Evolutionary conservation across 2,113 vertebrate genomes (phyloP), one percentile per base, ranked within the genome.

Genomic region (Columba janthina): DNA sequence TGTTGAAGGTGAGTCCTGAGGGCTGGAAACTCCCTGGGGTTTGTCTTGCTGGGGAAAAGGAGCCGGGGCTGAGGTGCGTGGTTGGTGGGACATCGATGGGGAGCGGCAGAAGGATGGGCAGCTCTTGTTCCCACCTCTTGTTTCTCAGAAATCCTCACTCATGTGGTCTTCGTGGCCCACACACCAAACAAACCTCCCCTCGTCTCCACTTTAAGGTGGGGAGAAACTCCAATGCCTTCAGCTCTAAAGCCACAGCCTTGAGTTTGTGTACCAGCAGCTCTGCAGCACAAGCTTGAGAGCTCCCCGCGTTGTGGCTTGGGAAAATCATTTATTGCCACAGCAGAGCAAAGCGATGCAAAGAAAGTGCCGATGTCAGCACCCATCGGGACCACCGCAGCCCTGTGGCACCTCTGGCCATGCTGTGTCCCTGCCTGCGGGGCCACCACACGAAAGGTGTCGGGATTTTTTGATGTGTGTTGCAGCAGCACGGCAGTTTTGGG

Each of bases 1-100:
- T 99, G 97, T 97, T 99, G 61, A 99, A 99, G 98, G 99, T 99
- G 90, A 98, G 95, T 94, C 85, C 90, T 38, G 28, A 85, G 70
- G 94, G 73, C 0, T 93, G 94, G 89, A 96, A 97, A 93, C 88
- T 96, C 90, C 88, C 96, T 81, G 87, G 57, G 69, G 10, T 88
- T 90, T 88, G 61, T 85, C 56, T 93, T 10, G 22, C 40, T 58
- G 78, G 88, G 60, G 87, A 32, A 54, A 67, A 42, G 56, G 50
- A 94, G 73, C 51, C 0, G 0, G 19, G n/a, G 16, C 4, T 71
- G 76, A 11, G 38, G 46, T 2, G 2, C 0, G 5, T 90, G 93
- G 83, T 86, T 0, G 22, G 76, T 25, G 85, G 84, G 70, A 65
- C 44, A 31, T 66, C 0, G 7, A 32, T 60, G 78, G 60, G 74